Base-by-base conservation (phyloP, 2,797 vertebrate species). In the Semaprochilodus insignis region DNA sequence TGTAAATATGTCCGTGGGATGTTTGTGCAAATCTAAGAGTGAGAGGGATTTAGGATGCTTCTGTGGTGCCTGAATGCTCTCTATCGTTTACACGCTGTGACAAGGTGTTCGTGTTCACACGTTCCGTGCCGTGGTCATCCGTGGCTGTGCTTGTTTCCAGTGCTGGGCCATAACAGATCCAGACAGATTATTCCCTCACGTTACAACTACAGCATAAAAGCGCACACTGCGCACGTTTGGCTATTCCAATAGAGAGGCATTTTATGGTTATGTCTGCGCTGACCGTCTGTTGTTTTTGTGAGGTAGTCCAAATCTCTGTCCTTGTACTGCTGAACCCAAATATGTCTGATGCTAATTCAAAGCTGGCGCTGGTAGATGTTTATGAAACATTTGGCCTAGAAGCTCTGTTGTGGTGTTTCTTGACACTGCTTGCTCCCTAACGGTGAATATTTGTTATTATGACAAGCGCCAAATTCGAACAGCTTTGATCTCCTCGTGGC, bases 291-390 rank as follows among this genome's bases (percentile, higher is more conserved):
- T 83, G 36, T 23, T 78, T 72, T 81, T 55, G 10, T 34, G 31
- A 74, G 63, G 67, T 76, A 65, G 65, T n/a, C 23, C 55, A 62
- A 60, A 59, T 74, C 66, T 60, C 34, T 78, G 81, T 72, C 75
- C 72, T 83, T 82, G 75, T 25, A 19, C 31, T 52, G 34, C 63
- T 82, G 25, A 60, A 19, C 57, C 66, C 19, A 57, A 71, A 65
- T 59, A 51, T 54, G 25, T 62, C 62, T 21, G 19, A 27, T 55
- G 51, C 75, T 77, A 78, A 67, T 81, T 78, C 34, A 75, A 31
- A 51, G 71, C 74, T 81, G 81, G 40, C 70, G 57, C 69, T 74
- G 31, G 71, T 83, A 75, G 78, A 82, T 86, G 57, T 84, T 78
- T 66, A 80, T 81, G 81, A 78, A 59, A 25, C 48, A 60, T 73